phyloP scores from a whole-genome alignment of 2,113 vertebrate genomes.

The Hydrolagus affinis region DNA sequence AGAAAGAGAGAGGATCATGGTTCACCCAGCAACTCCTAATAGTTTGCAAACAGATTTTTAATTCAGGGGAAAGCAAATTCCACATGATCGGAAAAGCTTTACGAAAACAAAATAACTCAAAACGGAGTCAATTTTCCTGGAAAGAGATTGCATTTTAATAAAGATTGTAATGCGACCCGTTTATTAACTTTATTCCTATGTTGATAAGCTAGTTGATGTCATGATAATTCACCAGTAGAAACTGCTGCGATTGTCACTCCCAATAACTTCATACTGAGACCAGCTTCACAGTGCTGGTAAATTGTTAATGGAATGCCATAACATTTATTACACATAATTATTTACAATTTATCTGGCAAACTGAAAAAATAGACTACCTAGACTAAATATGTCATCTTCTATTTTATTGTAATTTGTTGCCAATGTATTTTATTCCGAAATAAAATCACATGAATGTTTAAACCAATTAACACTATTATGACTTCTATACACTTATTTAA shows the following conservation, averaged over 20 bases:
- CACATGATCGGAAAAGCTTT: background rate
- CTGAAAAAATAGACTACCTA: background rate
- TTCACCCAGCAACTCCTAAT: no score
- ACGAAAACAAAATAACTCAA: background rate
- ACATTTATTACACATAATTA: background rate
- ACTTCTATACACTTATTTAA: background rate
- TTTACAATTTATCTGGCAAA: background rate
- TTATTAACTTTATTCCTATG: constrained; percentile 1
- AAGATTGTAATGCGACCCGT: background rate
- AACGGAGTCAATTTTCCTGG: background rate
- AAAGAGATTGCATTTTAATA: background rate
- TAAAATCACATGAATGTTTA: background rate
- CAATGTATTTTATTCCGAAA: background rate
- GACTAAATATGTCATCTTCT: background rate
- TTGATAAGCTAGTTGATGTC: background rate
- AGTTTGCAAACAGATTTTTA: no score
- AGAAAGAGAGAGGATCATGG: no score
- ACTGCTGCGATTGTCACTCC: background rate
- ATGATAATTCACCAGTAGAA: background rate
- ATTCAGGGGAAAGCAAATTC: no score
- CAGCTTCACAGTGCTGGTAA: background rate
- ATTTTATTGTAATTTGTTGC: background rate
- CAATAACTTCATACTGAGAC: background rate
- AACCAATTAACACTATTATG: no score
- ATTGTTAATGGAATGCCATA: background rate